phyloP scores from a whole-genome alignment of 2,797 vertebrate genomes.

The Pipistrellus kuhlii region DNA sequence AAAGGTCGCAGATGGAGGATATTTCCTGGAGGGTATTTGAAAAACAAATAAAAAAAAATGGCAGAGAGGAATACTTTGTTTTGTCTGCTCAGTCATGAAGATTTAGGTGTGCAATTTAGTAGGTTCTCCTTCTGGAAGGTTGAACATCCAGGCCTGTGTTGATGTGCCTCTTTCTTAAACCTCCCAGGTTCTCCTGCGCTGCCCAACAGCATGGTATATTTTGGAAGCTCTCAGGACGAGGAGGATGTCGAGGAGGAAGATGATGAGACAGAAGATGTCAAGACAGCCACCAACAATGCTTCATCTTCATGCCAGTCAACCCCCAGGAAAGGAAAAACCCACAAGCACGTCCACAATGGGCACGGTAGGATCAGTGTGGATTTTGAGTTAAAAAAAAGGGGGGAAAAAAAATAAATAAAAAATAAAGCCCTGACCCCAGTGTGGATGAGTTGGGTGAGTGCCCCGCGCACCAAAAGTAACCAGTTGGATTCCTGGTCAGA shows the following conservation, averaged over 20 bases:
- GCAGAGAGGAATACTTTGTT: neutral
- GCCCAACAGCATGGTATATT: slow-evolving; percentile 97
- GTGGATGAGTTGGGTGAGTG: neutral
- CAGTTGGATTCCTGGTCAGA: neutral
- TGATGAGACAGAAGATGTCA: slow-evolving; percentile 91
- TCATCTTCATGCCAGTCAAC: slow-evolving; percentile 97
- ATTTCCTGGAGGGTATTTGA: slow-evolving; percentile 29
- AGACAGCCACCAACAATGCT: slow-evolving; percentile 89
- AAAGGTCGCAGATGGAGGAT: neutral
- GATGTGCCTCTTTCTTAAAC: slow-evolving; percentile 72
- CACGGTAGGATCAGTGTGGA: slow-evolving; percentile 89
- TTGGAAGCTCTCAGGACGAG: slow-evolving; percentile 98
- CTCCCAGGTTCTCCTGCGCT: slow-evolving; percentile 94
- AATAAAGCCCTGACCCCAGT: neutral
- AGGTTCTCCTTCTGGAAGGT: neutral
- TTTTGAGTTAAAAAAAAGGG: neutral
- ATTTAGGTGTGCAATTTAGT: neutral
- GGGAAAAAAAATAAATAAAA: neutral
- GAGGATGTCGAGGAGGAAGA: slow-evolving; percentile 95
- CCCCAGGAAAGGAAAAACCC: slow-evolving; percentile 96
- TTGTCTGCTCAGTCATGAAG: neutral
- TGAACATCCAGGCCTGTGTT: slow-evolving; percentile 8
- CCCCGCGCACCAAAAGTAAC: neutral
- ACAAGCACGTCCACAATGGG: slow-evolving; percentile 93
- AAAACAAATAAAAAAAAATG: neutral